These are phyloP conservation scores for Trichogramma dendrolimi DNA, from an alignment of 2,888 invertebrate species.

Conservation along the genomic window DNA sequence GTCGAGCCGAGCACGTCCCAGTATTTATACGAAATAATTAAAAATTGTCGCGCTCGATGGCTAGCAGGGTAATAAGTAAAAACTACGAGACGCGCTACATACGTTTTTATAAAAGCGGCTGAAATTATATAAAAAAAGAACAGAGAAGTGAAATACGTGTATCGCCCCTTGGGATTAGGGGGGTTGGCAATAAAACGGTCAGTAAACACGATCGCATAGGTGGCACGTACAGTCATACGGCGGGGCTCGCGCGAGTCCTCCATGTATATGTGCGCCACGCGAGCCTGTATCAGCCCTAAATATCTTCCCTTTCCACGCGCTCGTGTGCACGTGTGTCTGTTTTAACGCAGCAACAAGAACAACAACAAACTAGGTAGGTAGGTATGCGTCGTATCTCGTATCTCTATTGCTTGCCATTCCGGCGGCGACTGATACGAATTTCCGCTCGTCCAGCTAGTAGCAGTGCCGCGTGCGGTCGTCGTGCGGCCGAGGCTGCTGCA, in stretches of 20 bases:
- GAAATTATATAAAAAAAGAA: no score
- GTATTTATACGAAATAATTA: no score
- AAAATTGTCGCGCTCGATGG: no score
- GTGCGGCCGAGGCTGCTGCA: conserved; percentile 9
- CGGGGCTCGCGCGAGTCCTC: no score
- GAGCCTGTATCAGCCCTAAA: conserved; percentile 17
- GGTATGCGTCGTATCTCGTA: not conserved
- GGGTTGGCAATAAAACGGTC: conserved; percentile 10
- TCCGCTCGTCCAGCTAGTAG: conserved; percentile 24
- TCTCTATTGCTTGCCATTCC: conserved; percentile 14
- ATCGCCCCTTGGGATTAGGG: no score
- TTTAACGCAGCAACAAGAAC: not conserved
- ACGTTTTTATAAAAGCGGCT: no score
- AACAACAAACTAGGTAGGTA: not conserved
- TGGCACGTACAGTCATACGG: no score
- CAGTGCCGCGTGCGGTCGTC: not conserved
- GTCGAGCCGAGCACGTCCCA: no score
- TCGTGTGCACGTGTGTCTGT: not conserved
- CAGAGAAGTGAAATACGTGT: no score
- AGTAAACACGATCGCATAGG: conserved; percentile 2
- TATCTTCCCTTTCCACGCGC: conserved; percentile 2
- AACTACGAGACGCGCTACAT: no score
- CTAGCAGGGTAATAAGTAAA: no score
- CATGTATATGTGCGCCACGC: no score
- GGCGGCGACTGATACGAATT: conserved; percentile 23